Evolutionary conservation across 1,140 invertebrate genomes (phyloP), one percentile per base, ranked within the genome.

Genomic region (Proctacanthus coquilletti): DNA sequence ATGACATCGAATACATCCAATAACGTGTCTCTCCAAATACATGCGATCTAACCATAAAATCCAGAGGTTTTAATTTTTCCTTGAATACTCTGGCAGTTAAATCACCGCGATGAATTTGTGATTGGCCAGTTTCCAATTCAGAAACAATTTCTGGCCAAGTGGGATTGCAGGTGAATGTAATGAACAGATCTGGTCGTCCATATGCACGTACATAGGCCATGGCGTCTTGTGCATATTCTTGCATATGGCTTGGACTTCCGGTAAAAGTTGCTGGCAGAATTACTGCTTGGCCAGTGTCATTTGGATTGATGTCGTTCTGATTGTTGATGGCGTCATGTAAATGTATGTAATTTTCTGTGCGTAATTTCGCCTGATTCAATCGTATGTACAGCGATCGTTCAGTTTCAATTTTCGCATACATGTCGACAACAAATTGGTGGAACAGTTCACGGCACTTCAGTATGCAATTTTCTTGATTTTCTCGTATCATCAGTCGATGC

Each of bases 1-100:
- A 72, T 48, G 74, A 68, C 25, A 70, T 41, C 6, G 55, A 51
- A 46, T 64, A 65, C 53, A 69, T 54, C 40, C 48, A 54, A 42
- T 51, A 61, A 14, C 48, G 45, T 17, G 48, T 42, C 27, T 41
- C 21, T 18, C 51, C 52, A 42, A 56, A 61, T 18, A 56, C 44
- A 33, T 41, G 36, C 39, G 36, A 31, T 38, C 60, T 49, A 4
- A 40, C 42, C 45, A 58, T 54, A 17, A 51, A 50, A 44, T 48
- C 33, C 20, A 51, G 38, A 23, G 46, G 50, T 44, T 50, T 50
- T 27, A 53, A 38, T 45, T 55, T 60, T 49, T 51, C 42, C 48
- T 47, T 49, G 29, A 61, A 62, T 5, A 62, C 51, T 15, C 56
- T 34, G 41, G 50, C 51, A 21, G 42, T 50, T 39, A 60, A 49